A percentile compares a stretch with the other conserved stretches of the same genome.
These are phyloP conservation scores for Apeltes quadracus DNA, from an alignment of 2,113 vertebrate genomes.

Conservation along the genomic window DNA sequence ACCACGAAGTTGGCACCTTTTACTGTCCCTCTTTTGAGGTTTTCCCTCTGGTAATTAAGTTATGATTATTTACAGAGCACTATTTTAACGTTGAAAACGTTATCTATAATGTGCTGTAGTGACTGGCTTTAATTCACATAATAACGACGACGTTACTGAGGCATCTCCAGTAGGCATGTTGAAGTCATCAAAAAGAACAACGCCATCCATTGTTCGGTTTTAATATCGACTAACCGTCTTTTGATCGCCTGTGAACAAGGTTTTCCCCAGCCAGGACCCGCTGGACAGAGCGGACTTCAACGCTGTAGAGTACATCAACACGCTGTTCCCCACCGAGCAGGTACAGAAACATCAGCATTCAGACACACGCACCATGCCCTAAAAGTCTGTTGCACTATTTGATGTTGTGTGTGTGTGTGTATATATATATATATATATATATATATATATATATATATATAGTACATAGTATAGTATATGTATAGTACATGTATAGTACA, in stretches of 20 bases:
- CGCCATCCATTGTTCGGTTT: not conserved
- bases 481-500: not conserved
- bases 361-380: not conserved
- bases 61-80: not conserved
- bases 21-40: no score
- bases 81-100: not conserved
- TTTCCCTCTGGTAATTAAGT: not conserved
- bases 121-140: not conserved
- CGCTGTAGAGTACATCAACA: conserved; percentile 97
- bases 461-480: no score
- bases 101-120: not conserved
- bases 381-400: not conserved
- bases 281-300: conserved; percentile 97
- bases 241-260: conserved; percentile 74
- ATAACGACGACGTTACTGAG: not conserved
- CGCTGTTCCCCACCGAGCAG: conserved; percentile 96
- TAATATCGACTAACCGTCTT: fast-evolving
- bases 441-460: not conserved
- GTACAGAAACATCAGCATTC: conserved; percentile 65
- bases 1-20: not conserved
- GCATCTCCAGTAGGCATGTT: not conserved
- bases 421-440: not conserved
- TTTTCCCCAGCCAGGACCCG: conserved; percentile 97
- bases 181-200: not conserved
- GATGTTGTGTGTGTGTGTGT: no score